Conservation (phyloP, 2,797 vertebrate species). For the Peromyscus nudipes region DNA sequence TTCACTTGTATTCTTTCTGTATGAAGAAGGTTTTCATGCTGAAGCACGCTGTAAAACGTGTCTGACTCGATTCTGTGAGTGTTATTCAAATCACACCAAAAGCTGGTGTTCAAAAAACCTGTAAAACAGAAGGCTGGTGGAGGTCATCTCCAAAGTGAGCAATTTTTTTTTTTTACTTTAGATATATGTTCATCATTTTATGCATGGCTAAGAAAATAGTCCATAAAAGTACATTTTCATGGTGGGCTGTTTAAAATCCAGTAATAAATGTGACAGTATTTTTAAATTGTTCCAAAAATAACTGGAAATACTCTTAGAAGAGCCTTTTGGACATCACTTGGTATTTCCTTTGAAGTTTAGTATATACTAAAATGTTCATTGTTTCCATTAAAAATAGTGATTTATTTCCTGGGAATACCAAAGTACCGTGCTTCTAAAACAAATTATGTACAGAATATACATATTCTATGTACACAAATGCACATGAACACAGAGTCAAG, state of each 20-base stretch:
- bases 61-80: background rate
- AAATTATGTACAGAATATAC: constrained; percentile 20
- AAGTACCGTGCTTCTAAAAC: constrained; percentile 48
- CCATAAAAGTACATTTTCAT: constrained; percentile 31
- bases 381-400: constrained; percentile 80
- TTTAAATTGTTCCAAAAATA: constrained; percentile 71
- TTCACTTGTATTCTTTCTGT: background rate
- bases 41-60: background rate
- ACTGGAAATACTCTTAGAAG: constrained; percentile 57
- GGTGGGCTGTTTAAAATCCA: constrained; percentile 61
- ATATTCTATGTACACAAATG: constrained; percentile 52
- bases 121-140: background rate
- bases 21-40: background rate
- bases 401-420: constrained; percentile 63
- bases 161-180: constrained; percentile 26
- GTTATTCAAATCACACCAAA: background rate
- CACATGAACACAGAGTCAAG: constrained; percentile 34
- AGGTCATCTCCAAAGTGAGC: background rate
- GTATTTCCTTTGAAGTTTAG: constrained; percentile 28
- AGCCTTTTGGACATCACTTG: constrained; percentile 13
- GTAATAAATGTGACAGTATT: constrained; percentile 46
- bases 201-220: constrained; percentile 45
- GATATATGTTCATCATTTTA: background rate
- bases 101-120: background rate
- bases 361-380: constrained; percentile 56